Conservation (phyloP, 53 echinoderm and acorn worm species). For the Pentamera pediparva region DNA sequence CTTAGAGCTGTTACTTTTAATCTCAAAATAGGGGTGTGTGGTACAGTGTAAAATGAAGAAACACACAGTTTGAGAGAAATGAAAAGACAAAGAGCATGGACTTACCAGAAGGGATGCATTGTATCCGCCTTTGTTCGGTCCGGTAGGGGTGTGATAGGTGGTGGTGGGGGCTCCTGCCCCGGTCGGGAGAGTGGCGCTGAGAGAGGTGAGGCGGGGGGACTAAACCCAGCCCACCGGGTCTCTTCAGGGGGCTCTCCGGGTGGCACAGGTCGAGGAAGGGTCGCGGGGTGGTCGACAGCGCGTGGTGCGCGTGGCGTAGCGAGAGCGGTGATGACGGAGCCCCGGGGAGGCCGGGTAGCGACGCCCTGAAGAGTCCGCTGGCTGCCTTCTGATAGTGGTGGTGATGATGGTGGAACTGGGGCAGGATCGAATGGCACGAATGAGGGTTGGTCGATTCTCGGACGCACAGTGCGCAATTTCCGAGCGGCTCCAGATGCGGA, state of each 20-base stretch:
- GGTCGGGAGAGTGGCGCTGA: slow-evolving; percentile 12
- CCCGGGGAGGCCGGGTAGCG: slow-evolving; percentile 37
- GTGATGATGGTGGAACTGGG: slow-evolving; percentile 22
- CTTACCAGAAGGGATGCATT: slow-evolving; percentile 87
- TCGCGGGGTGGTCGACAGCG: slow-evolving; percentile 10
- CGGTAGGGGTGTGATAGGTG: slow-evolving; percentile 47
- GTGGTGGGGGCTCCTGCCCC: slow-evolving; percentile 44
- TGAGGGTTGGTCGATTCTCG: slow-evolving; percentile 44
- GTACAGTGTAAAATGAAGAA: not conserved
- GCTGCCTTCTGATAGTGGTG: slow-evolving; percentile 16
- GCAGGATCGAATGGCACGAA: slow-evolving; percentile 21
- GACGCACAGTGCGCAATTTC: slow-evolving; percentile 68
- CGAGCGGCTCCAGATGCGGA: slow-evolving; percentile 65
- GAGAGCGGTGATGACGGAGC: slow-evolving; percentile 43
- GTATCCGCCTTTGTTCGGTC: slow-evolving; percentile 71
- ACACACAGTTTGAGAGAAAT: not conserved
- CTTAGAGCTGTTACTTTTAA: not conserved
- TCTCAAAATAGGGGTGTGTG: not conserved
- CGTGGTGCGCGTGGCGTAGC: slow-evolving; percentile 48
- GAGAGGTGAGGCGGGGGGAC: slow-evolving; percentile 24
- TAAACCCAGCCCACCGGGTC: slow-evolving; percentile 18
- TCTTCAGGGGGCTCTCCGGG: slow-evolving; percentile 12
- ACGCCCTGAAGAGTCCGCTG: slow-evolving; percentile 34
- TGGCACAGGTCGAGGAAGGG: slow-evolving; percentile 28
- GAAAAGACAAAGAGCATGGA: not conserved